Conservation (phyloP, 2,113 vertebrate genomes). For the Sorex araneus region DNA sequence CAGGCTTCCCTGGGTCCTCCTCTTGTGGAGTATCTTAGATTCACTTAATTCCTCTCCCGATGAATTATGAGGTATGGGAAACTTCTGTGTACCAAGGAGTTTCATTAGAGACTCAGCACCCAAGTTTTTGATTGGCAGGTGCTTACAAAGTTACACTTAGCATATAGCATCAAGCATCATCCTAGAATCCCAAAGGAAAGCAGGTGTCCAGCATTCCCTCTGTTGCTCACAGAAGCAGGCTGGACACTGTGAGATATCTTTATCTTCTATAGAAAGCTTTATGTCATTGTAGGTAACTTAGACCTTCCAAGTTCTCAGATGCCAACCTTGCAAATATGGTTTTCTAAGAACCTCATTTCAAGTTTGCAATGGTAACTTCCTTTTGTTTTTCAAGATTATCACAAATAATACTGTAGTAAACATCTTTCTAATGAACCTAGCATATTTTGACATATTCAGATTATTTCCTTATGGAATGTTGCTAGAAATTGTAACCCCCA, state of each 20-base stretch:
- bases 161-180: background rate
- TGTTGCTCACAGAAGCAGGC: background rate
- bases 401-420: background rate
- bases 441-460: conserved; percentile 21
- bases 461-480: conserved; percentile 25
- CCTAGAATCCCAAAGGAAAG: background rate
- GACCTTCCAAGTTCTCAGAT: background rate
- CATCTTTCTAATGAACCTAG: conserved; percentile 7
- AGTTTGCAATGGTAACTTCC: background rate
- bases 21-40: background rate
- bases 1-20: background rate
- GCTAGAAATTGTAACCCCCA: background rate
- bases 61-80: background rate
- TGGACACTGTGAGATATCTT: background rate
- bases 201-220: background rate
- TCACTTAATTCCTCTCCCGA: background rate
- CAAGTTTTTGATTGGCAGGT: background rate
- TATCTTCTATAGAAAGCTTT: conserved; percentile 3
- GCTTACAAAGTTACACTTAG: background rate
- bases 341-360: conserved; percentile 32
- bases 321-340: background rate
- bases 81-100: background rate
- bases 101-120: background rate
- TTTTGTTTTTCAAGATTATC: background rate
- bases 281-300: background rate